Conservation (phyloP, 2,797 vertebrate species). For the Eleutherodactylus coqui region DNA sequence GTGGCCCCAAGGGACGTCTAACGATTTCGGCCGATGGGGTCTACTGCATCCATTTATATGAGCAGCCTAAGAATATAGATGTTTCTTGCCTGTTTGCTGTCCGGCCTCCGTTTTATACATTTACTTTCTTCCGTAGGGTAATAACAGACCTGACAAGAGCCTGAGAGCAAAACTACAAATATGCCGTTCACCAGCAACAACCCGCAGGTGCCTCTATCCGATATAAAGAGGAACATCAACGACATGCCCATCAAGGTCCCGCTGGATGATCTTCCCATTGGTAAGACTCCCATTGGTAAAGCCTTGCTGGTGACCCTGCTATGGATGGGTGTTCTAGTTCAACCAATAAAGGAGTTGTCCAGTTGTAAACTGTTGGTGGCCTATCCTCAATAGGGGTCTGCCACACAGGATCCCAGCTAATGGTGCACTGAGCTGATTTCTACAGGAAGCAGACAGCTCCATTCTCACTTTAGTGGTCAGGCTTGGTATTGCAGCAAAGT, state of each 20-base stretch:
- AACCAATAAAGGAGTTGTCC: too few relatives aligned
- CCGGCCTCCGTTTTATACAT: background rate
- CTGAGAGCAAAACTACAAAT: slow-evolving; percentile 30
- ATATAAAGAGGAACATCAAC: slow-evolving; percentile 10
- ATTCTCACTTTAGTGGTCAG: too few relatives aligned
- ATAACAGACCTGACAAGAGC: background rate
- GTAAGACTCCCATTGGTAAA: background rate
- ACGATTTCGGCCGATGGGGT: too few relatives aligned
- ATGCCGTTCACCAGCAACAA: slow-evolving; percentile 60
- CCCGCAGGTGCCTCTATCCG: slow-evolving; percentile 33
- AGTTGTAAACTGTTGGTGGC: too few relatives aligned
- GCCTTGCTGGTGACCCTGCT: background rate
- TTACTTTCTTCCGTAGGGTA: background rate
- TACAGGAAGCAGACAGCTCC: too few relatives aligned
- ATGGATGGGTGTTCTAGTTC: background rate
- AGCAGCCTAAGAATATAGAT: background rate
- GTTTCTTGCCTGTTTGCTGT: background rate
- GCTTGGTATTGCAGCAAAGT: too few relatives aligned
- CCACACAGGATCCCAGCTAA: too few relatives aligned
- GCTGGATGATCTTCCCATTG: slow-evolving; percentile 2
- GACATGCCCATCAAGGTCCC: slow-evolving; percentile 25
- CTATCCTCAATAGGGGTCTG: too few relatives aligned
- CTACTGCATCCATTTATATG: too few relatives aligned
- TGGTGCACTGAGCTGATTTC: too few relatives aligned
- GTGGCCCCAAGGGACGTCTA: too few relatives aligned